Evolutionary conservation across 2,888 invertebrate genomes (phyloP), one percentile per base, ranked within the genome.

Genomic region (Anthophora plumipes): DNA sequence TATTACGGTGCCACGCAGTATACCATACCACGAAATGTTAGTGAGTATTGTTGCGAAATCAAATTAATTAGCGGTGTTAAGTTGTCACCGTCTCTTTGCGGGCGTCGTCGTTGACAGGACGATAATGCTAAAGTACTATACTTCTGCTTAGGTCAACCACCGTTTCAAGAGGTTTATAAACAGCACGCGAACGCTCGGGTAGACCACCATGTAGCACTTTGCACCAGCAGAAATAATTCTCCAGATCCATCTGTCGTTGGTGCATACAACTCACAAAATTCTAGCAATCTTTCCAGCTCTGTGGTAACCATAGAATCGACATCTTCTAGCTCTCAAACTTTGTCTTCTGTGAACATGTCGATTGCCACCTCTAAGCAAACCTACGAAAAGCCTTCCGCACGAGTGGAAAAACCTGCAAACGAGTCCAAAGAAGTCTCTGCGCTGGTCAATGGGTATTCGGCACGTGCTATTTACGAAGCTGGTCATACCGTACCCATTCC

Each of bases 361-460:
- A 59, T 66, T 1, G n/a, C 48, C 6, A 83, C 73, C 63, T 68
- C 74, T 7, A 87, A 87, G 46, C 80, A 80, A 52, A 86, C 50
- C 20, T 72, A 74, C 22, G 85, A 83, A 43, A 80, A 60, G 55
- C 70, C 52, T 11, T 4, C 37, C n/a, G 63, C 46, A 31, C 70
- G 87, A 90, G 78, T 85, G 85, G 72, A 82, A 22, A 73, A 68
- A 55, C 0, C 64, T 12, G 17, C 22, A 7, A 86, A 86, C 59
- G 52, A 70, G 41, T 76, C 88, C 11, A 85, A 89, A 63, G 94
- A 94, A 85, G 92, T 91, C 77, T 85, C 89, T n/a, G 90, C 90
- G 55, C 92, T 96, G 70, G 95, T 96, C 55, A 95, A 96, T 91
- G 89, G 89, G 39, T 88, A 91, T 60, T 88, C 89, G 12, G 90